A percentile compares a stretch with the other conserved stretches of the same genome.
phyloP scores from a whole-genome alignment of 2,113 vertebrate genomes.

The Henicopernis longicauda region DNA sequence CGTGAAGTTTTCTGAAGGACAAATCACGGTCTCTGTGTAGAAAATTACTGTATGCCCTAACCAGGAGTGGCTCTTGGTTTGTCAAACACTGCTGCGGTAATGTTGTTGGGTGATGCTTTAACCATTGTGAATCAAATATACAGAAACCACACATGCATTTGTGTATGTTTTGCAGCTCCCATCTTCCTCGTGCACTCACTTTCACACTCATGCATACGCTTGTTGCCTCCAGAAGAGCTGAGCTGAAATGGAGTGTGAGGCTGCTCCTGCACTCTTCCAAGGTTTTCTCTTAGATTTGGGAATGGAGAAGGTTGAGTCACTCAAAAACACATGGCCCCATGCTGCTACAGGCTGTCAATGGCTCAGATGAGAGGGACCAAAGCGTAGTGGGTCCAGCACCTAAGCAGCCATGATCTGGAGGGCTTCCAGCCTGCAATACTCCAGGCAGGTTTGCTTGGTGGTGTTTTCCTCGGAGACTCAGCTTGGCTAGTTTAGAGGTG shows the following conservation, averaged over 20 bases:
- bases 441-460: background rate
- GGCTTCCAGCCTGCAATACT: background rate
- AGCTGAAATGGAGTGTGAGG: background rate
- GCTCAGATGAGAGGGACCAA: background rate
- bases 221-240: background rate
- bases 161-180: background rate
- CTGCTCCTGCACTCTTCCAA: background rate
- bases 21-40: background rate
- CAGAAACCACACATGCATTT: background rate
- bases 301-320: background rate
- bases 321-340: rapidly evolving
- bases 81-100: background rate
- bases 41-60: background rate
- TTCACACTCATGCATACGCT: rapidly evolving
- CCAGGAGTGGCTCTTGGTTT: background rate
- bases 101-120: background rate
- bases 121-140: background rate
- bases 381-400: rapidly evolving
- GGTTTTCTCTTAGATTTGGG: background rate
- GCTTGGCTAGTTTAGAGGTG: background rate
- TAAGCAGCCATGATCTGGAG: background rate
- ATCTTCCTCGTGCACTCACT: background rate
- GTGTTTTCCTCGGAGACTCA: background rate
- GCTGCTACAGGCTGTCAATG: background rate
- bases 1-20: constrained; percentile 61